Conservation (phyloP, 2,113 vertebrate genomes). For the Hypanus sabinus region DNA sequence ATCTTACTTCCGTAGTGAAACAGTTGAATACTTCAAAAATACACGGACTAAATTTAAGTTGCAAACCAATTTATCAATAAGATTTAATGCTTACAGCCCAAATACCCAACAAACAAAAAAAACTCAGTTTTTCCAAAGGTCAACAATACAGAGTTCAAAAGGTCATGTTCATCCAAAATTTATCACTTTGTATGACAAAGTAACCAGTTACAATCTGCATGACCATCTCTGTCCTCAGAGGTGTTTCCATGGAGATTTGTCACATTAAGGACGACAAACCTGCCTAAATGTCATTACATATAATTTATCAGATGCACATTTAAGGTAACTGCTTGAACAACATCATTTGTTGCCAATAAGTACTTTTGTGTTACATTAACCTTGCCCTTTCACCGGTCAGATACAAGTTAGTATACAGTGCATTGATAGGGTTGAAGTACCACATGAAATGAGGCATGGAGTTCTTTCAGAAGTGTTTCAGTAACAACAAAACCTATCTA, state of each 20-base stretch:
- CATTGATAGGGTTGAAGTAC: constrained; percentile 41
- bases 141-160: constrained; percentile 35
- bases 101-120: not conserved
- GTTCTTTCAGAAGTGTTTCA: not conserved
- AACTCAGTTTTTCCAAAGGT: constrained; percentile 31
- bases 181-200: constrained; percentile 41
- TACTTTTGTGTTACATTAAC: constrained; percentile 42
- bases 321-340: constrained; percentile 36
- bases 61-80: not conserved
- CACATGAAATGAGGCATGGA: constrained; percentile 36
- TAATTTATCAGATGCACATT: constrained; percentile 49
- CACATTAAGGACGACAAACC: constrained; percentile 38
- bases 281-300: constrained; percentile 29
- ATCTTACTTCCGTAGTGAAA: not conserved
- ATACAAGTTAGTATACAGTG: constrained; percentile 50
- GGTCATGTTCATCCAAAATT: constrained; percentile 36
- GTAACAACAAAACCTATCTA: constrained; percentile 8
- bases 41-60: not conserved
- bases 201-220: constrained; percentile 43
- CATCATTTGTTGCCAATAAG: constrained; percentile 41
- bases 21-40: not conserved
- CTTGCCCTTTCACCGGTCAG: constrained; percentile 44
- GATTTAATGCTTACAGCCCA: not conserved
- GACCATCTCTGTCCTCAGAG: constrained; percentile 47
- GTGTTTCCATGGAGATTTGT: constrained; percentile 38